phyloP scores from a whole-genome alignment of 2,113 vertebrate genomes.

The Helogale parvula region DNA sequence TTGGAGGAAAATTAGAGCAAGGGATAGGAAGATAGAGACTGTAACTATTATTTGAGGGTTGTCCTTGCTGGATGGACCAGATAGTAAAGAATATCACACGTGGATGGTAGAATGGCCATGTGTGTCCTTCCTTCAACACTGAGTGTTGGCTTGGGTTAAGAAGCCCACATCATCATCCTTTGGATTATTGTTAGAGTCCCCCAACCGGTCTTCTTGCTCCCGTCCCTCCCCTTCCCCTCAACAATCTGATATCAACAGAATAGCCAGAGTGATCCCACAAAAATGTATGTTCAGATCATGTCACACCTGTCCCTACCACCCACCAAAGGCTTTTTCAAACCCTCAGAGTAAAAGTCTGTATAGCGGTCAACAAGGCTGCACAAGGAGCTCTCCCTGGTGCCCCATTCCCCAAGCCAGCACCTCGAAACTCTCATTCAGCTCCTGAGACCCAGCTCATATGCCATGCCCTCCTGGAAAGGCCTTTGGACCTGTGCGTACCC shows the following conservation, averaged over 20 bases:
- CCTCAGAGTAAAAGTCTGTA: neutral
- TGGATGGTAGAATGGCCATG: neutral
- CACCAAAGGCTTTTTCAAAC: neutral
- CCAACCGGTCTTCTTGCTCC: neutral
- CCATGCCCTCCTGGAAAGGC: neutral
- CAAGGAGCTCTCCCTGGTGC: neutral
- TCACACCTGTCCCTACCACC: neutral
- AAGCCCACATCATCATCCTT: neutral
- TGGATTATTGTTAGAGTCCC: neutral
- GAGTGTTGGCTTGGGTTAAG: neutral
- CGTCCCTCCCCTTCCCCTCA: neutral
- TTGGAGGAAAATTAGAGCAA: neutral
- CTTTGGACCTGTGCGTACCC: too few species aligned
- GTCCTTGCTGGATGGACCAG: neutral
- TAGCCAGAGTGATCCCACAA: neutral
- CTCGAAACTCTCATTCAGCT: neutral
- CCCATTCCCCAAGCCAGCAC: too few species aligned
- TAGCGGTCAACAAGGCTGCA: too few species aligned
- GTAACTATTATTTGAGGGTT: neutral
- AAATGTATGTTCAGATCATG: neutral
- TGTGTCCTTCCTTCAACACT: neutral
- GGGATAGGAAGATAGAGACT: neutral
- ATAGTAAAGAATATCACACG: neutral
- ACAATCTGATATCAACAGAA: neutral
- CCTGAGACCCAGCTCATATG: neutral